Evolutionary conservation across 2,113 vertebrate genomes (phyloP).

Genomic region (Pseudorhombus dupliciocellatus): DNA sequence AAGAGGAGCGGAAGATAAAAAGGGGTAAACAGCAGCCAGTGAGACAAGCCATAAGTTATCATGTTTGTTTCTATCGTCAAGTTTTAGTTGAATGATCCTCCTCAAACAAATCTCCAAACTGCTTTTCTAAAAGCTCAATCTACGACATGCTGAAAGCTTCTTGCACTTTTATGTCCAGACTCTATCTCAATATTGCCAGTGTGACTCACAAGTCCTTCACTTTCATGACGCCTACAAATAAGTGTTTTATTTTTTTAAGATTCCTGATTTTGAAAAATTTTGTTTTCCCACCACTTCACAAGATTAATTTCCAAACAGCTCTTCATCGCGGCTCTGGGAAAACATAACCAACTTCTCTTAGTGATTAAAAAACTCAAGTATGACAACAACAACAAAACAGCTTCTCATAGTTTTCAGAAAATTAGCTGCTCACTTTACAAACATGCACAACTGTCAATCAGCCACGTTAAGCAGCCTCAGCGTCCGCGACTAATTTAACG

Average conservation of each 20-base stretch:
- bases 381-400: not conserved
- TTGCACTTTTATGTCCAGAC: not conserved
- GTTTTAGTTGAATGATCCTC: constrained; percentile 5
- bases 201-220: not conserved
- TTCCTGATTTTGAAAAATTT: not conserved
- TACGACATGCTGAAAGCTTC: constrained; percentile 10
- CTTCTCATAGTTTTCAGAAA: not conserved
- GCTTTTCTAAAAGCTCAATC: constrained; percentile 5
- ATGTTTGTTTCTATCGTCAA: not conserved
- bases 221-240: not conserved
- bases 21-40: not conserved
- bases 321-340: not conserved
- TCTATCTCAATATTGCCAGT: not conserved
- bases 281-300: not conserved
- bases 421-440: constrained; percentile 3
- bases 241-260: not conserved
- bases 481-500: constrained; percentile 32
- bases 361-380: too few relatives aligned
- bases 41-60: not conserved
- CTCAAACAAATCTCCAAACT: too few relatives aligned
- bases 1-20: not conserved
- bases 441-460: constrained; percentile 22
- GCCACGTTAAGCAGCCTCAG: not conserved
- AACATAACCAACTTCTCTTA: not conserved
- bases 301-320: not conserved